A percentile compares a stretch with the other conserved stretches of the same genome.
phyloP scores from a whole-genome alignment of 1,140 invertebrate genomes.

The Campoletis sonorensis region DNA sequence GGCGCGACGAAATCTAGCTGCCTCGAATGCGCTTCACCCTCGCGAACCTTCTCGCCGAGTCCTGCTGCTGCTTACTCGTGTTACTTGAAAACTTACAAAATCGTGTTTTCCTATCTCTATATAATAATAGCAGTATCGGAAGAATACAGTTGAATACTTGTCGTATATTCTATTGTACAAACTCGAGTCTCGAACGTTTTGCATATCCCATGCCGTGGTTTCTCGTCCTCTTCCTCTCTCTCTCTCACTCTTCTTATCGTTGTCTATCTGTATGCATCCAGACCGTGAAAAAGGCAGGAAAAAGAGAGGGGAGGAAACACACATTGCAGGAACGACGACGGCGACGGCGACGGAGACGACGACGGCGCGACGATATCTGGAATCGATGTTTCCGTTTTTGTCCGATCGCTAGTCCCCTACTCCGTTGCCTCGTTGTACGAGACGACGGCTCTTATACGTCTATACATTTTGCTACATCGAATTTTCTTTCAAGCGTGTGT shows the following conservation, averaged over 20 bases:
- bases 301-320: not conserved
- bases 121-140: not conserved
- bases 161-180: conserved; percentile 42
- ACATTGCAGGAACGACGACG: not conserved
- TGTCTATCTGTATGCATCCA: not conserved
- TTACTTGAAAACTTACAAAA: not conserved
- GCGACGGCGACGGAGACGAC: conserved; percentile 6
- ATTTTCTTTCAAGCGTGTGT: not conserved
- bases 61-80: not conserved
- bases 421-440: not conserved
- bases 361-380: conserved; percentile 36
- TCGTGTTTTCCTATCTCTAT: not conserved
- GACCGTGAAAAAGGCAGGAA: conserved; percentile 11
- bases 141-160: conserved; percentile 26
- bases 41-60: not conserved
- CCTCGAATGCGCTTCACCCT: not conserved
- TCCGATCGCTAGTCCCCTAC: conserved; percentile 32
- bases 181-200: conserved; percentile 2
- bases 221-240: not conserved
- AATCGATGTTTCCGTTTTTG: conserved; percentile 44
- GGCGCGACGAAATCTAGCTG: not conserved
- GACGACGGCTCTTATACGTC: conserved; percentile 33
- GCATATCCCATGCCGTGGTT: conserved; percentile 28
- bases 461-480: not conserved
- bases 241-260: not conserved